Evolutionary conservation across 1,140 invertebrate genomes (phyloP), one percentile per base, ranked within the genome.

Genomic region (Drosophila ogumai): DNA sequence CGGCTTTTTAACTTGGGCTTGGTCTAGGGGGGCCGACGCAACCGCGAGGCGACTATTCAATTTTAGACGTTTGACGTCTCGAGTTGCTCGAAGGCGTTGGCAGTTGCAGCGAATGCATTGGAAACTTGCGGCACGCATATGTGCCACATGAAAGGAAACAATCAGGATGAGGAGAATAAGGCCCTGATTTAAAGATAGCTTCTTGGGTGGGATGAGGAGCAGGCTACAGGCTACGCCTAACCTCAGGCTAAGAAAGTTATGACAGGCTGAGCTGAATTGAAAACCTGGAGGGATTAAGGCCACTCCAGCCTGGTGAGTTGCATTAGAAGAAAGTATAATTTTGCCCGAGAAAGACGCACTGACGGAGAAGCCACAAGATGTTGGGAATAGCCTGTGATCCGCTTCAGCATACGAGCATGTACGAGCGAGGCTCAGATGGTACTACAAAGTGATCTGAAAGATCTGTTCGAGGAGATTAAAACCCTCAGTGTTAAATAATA

Each of bases 361-460:
- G 47, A 8, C 63, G 57, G 36, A 75, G 38, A 59, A 38, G 7
- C 31, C 8, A 13, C 55, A 87, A 63, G 55, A 92, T 92, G 90
- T 61, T 92, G 50, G 91, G 88, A 68, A 87, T 91, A 49, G 92
- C 91, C 28, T 92, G 93, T 40, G 94, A 95, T 93, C 95, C 95
- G 55, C 86, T 95, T 59, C 93, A 95, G 68, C 94, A 95, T 73
- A 95, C 95, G 31, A 95, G 94, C 91, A 95, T 95, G 87, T 95
- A 95, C 91, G 94, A 95, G 69, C 88, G 93, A n/a, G 93, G 91
- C 77, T 84, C 92, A 56, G 94, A 94, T 90, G 94, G 94, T 94
- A 91, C 47, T 57, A 22, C 1, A 59, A 59, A 58, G 38, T 13
- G 59, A 66, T 50, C 17, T 3, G 2, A 25, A 15, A 38, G 12